These are phyloP conservation scores for Pseudotriccus pelzelni DNA, from an alignment of 2,797 vertebrate species.

Conservation along the genomic window DNA sequence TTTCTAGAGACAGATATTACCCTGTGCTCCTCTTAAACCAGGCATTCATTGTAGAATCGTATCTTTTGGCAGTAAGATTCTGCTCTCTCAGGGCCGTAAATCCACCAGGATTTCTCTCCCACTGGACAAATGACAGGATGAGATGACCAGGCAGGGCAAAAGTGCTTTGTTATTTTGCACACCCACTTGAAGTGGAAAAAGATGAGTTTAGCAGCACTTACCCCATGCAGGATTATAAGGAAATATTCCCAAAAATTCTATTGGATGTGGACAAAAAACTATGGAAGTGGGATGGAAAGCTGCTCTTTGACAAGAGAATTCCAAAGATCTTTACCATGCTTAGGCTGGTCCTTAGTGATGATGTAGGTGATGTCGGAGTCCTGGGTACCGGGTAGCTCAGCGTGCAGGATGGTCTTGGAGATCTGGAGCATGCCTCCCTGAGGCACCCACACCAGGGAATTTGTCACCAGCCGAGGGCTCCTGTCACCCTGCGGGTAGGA, in stretches of 20 bases:
- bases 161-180: background rate
- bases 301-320: background rate
- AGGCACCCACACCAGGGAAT: slow-evolving; percentile 88
- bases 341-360: slow-evolving; percentile 79
- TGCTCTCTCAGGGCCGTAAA: background rate
- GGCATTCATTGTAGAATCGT: background rate
- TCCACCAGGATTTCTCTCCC: background rate
- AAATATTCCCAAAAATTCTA: background rate
- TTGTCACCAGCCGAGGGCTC: slow-evolving; percentile 74
- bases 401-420: slow-evolving; percentile 82
- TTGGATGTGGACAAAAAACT: background rate
- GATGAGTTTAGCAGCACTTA: background rate
- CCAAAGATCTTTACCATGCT: slow-evolving; percentile 79
- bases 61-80: background rate
- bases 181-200: background rate
- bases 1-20: background rate
- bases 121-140: background rate
- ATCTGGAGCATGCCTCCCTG: slow-evolving; percentile 91
- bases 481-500: slow-evolving; percentile 66
- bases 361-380: slow-evolving; percentile 85
- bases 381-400: slow-evolving; percentile 75
- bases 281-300: background rate
- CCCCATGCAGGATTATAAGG: fast-evolving
- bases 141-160: background rate
- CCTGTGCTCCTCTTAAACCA: background rate